These are phyloP conservation scores for Meteorus sp. DNA, from an alignment of 1,140 invertebrate genomes.

Conservation along the genomic window DNA sequence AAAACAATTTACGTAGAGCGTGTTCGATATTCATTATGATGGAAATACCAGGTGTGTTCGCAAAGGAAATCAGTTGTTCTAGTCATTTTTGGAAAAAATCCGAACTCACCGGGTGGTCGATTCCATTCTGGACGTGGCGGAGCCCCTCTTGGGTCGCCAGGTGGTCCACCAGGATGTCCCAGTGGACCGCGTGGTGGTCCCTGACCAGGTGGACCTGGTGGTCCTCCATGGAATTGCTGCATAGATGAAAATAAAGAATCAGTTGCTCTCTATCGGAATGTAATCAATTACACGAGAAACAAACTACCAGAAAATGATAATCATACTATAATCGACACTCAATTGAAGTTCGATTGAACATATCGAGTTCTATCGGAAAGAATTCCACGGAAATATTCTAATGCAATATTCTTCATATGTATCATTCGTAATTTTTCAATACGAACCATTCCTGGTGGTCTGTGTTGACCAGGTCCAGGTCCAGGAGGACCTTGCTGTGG, in stretches of 20 bases:
- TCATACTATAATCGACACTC: no score
- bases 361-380: no score
- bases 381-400: no score
- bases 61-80: no score
- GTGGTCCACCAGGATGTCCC: conserved; percentile 59
- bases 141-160: conserved; percentile 63
- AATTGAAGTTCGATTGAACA: no score
- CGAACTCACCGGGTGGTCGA: conserved; percentile 67
- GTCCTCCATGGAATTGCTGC: conserved; percentile 65
- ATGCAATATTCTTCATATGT: conserved; percentile 21
- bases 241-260: not conserved
- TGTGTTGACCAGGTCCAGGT: conserved; percentile 65
- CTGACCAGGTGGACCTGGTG: conserved; percentile 65
- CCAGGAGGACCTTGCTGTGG: conserved; percentile 62
- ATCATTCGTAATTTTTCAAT: conserved; percentile 25
- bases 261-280: not conserved
- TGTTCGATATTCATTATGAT: no score
- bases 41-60: no score
- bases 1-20: no score
- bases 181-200: conserved; percentile 66
- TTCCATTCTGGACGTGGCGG: conserved; percentile 76
- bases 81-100: no score
- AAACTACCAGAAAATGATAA: no score
- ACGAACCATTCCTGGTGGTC: conserved; percentile 71
- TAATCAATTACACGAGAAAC: no score